Base-by-base conservation (phyloP, 2,113 vertebrate genomes). In the Todiramphus chloris region DNA sequence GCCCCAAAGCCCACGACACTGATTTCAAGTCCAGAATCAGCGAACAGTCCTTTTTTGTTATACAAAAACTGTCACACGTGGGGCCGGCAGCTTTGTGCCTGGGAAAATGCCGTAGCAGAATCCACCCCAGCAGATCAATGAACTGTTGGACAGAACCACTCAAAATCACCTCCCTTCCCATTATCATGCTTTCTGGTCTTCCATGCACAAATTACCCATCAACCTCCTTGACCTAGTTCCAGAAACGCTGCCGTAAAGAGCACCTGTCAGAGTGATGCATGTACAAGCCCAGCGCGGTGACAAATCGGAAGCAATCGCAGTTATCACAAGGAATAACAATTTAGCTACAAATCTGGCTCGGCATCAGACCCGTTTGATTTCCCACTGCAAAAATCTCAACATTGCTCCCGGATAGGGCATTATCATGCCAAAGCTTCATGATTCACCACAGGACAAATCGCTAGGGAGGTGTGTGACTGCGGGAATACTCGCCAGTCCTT, bases 241-340 rank as follows among this genome's bases (percentile, higher is more conserved):
- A 92, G 93, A 19, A 37, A 10, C 0, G 1, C 58, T 60, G 80
- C 80, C 3, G 6, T 46, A 93, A 95, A 85, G 92, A 96, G 76
- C 88, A 30, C 48, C 82, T 95, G 95, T 92, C 96, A 96, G 86
- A 51, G 80, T 95, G 92, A 95, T 96, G 91, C 89, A 96, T 79
- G 66, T 62, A 31, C 37, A 56, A 83, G 83, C 76, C 41, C 2
- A 0, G 9, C 3, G 41, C 79, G 41, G 19, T 87, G 90, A 97
- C 92, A 95, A 79, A 94, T 19, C 30, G 69, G 56, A 90, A 92
- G 76, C 90, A 93, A 59, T 35, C 82, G 88, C 89, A 58, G 83
- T 92, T 84, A 89, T 69, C 94, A 89, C 82, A 74, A 51, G 80
- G 81, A 94, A 93, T 93, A 94, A 94, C 90, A 93, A 90, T 95